phyloP scores from a whole-genome alignment of 1,140 invertebrate genomes.

The Papilio xuthus region DNA sequence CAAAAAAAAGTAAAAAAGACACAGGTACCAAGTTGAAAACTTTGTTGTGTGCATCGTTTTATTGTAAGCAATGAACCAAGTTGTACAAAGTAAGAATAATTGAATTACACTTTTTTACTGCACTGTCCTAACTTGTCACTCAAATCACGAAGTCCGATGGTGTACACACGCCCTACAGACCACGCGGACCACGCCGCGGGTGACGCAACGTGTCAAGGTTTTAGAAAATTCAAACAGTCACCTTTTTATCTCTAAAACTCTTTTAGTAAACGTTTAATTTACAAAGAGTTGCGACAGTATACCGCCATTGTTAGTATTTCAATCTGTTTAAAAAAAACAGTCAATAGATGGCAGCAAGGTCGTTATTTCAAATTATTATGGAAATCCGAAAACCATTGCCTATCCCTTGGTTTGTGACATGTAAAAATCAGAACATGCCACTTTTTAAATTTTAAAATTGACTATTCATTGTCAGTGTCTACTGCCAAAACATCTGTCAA shows the following conservation, averaged over 20 bases:
- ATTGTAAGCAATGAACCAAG: neutral
- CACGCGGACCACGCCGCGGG: neutral
- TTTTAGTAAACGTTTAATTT: constrained; percentile 18
- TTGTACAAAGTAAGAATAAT: neutral
- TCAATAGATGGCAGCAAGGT: too few relatives aligned
- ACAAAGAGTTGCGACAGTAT: neutral
- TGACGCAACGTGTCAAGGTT: constrained; percentile 29
- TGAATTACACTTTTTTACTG: neutral
- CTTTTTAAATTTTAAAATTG: too few relatives aligned
- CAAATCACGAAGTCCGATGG: constrained; percentile 31
- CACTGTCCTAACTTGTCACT: neutral
- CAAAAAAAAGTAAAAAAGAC: too few relatives aligned
- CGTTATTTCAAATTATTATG: too few relatives aligned
- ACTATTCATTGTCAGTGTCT: too few relatives aligned
- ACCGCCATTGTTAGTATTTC: neutral
- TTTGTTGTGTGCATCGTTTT: too few relatives aligned
- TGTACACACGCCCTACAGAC: constrained; percentile 23
- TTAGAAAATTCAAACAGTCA: constrained; percentile 30
- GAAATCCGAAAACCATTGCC: too few relatives aligned
- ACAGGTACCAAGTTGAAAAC: too few relatives aligned
- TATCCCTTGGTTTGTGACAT: too few relatives aligned
- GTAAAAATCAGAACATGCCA: too few relatives aligned
- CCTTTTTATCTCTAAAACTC: constrained; percentile 6
- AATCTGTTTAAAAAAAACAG: neutral
- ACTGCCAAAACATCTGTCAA: too few relatives aligned